Evolutionary conservation across 1,140 invertebrate genomes (phyloP).

Genomic region (Drosophila littoralis): DNA sequence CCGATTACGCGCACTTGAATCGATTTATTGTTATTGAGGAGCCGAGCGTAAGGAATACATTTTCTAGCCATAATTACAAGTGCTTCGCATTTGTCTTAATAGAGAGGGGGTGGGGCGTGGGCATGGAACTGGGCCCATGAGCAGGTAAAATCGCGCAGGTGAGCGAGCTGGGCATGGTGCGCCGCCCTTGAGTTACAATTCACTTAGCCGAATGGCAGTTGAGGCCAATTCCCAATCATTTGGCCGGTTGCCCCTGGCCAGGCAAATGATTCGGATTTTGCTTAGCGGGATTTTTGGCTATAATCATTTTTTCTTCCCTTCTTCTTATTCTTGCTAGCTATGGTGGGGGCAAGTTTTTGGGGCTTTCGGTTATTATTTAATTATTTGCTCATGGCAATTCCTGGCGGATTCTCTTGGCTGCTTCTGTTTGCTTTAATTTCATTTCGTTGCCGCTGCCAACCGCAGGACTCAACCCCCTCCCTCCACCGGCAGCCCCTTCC

Average conservation of each 20-base stretch:
- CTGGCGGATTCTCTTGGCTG: conserved; percentile 36
- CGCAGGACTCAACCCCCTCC: conserved; percentile 24
- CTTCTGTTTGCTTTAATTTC: conserved; percentile 64
- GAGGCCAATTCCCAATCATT: conserved; percentile 22
- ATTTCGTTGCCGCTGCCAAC: conserved; percentile 62
- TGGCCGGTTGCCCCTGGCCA: conserved; percentile 61
- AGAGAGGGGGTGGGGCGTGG: neutral
- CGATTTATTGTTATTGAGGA: conserved; percentile 78
- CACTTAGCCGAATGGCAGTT: conserved; percentile 10
- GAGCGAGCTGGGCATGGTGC: neutral
- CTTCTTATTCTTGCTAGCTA: neutral
- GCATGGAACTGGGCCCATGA: neutral
- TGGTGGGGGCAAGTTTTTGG: conserved; percentile 6
- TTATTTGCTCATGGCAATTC: conserved; percentile 76
- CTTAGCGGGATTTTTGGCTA: conserved; percentile 13
- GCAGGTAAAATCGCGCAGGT: conserved; percentile 45
- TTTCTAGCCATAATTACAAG: conserved; percentile 76
- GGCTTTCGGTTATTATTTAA: conserved; percentile 76
- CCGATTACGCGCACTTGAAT: conserved; percentile 78
- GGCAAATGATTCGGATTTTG: conserved; percentile 47
- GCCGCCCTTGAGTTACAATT: conserved; percentile 2
- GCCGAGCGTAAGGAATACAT: conserved; percentile 44
- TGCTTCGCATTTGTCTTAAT: conserved; percentile 59
- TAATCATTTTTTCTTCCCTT: neutral
- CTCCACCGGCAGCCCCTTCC: neutral